phyloP scores from a whole-genome alignment of 2,888 invertebrate genomes.

The Andrena praecox region DNA sequence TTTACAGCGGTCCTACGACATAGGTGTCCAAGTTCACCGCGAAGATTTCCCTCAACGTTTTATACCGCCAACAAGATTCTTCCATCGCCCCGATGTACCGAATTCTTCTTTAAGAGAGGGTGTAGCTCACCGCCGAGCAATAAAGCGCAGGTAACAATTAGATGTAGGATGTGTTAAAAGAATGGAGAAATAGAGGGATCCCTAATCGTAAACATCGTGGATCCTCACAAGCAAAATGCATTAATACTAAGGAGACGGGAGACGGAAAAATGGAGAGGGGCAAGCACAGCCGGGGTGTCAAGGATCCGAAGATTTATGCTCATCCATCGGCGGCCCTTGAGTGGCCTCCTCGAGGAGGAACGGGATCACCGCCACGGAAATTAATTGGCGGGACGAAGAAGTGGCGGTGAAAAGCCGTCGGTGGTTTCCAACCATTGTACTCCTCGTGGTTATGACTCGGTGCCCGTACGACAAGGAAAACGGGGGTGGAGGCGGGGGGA shows the following conservation, averaged over 20 bases:
- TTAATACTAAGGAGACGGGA: constrained; percentile 18
- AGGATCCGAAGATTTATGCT: constrained; percentile 66
- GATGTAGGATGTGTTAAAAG: constrained; percentile 1
- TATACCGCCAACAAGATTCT: background rate
- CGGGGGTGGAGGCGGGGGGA: constrained; percentile 30
- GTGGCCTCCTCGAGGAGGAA: constrained; percentile 59
- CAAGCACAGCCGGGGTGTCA: constrained; percentile 4
- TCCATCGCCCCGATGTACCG: background rate
- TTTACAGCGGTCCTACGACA: too few relatives aligned
- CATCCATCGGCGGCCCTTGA: constrained; percentile 53
- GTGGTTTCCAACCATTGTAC: constrained; percentile 74
- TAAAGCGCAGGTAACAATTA: constrained; percentile 38
- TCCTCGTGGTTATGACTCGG: constrained; percentile 74
- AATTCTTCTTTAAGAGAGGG: background rate
- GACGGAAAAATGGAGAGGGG: constrained; percentile 8
- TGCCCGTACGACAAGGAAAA: constrained; percentile 47
- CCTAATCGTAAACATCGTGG: constrained; percentile 23
- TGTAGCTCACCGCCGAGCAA: background rate
- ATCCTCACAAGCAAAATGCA: constrained; percentile 35
- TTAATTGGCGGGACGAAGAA: constrained; percentile 72
- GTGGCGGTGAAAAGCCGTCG: constrained; percentile 73
- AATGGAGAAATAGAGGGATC: constrained; percentile 15
- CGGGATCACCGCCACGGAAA: constrained; percentile 66
- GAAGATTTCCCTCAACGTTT: background rate
- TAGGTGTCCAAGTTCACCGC: too few relatives aligned